These are phyloP conservation scores for Choreutis nemorana DNA, from an alignment of 2,888 invertebrate species.

Conservation along the genomic window DNA sequence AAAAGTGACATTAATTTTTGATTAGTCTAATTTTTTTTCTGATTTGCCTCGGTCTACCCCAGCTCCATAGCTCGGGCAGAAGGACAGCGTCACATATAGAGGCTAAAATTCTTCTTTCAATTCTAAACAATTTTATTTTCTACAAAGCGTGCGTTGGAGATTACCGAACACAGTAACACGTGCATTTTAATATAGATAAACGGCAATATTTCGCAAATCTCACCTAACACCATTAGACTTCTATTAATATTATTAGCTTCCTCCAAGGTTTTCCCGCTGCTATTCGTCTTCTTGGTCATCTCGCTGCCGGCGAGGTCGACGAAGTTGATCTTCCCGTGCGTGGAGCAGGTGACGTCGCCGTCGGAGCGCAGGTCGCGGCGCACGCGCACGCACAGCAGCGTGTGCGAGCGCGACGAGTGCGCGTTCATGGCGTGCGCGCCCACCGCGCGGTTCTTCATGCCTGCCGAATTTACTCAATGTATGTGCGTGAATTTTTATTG, in stretches of 20 bases:
- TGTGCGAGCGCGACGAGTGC: conserved; percentile 91
- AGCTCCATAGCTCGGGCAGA: too few species aligned
- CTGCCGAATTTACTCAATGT: conserved; percentile 41
- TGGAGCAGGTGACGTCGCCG: conserved; percentile 84
- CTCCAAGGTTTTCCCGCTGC: conserved; percentile 86
- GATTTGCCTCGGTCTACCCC: too few species aligned
- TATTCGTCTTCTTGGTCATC: conserved; percentile 91
- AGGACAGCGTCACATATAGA: too few species aligned
- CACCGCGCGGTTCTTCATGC: conserved; percentile 89
- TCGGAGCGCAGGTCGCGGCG: conserved; percentile 84
- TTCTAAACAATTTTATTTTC: too few species aligned
- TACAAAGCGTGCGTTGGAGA: too few species aligned
- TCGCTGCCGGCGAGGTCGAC: conserved; percentile 97
- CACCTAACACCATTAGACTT: conserved; percentile 92
- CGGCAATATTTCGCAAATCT: too few species aligned
- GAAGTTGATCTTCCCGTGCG: conserved; percentile 94
- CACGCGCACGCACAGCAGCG: conserved; percentile 89
- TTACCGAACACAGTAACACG: too few species aligned
- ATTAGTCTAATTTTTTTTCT: too few species aligned
- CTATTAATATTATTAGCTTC: conserved; percentile 97
- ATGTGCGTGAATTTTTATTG: too few species aligned
- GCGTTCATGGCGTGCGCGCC: conserved; percentile 94
- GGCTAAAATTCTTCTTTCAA: too few species aligned
- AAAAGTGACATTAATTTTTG: too few species aligned
- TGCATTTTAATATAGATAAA: too few species aligned